A percentile compares a stretch with the other conserved stretches of the same genome.
phyloP scores from a whole-genome alignment of 2,113 vertebrate genomes.

The Cercocebus atys region DNA sequence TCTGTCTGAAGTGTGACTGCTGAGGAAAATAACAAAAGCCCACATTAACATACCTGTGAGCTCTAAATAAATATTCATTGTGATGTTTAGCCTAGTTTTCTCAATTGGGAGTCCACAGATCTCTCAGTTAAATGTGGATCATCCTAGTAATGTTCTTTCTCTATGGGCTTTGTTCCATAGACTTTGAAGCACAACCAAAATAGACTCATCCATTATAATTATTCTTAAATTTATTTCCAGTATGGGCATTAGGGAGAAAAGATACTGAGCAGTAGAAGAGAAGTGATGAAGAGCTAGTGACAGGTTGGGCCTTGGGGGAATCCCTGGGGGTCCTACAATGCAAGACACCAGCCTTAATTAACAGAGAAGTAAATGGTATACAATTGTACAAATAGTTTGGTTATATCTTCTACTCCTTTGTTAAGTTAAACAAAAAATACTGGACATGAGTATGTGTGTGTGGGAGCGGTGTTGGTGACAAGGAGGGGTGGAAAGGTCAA shows the following conservation, averaged over 20 bases:
- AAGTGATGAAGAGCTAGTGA: conserved; percentile 39
- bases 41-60: conserved; percentile 28
- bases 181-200: conserved; percentile 58
- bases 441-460: background rate
- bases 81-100: background rate
- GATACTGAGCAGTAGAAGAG: background rate
- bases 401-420: conserved; percentile 21
- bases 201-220: conserved; percentile 62
- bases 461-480: background rate
- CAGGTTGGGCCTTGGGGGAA: conserved; percentile 37
- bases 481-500: background rate
- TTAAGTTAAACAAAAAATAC: conserved; percentile 10
- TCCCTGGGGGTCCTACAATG: background rate
- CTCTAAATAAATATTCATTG: conserved; percentile 50
- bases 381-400: background rate
- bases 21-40: conserved; percentile 38
- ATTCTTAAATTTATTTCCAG: conserved; percentile 62
- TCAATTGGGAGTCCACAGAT: background rate
- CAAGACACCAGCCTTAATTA: conserved; percentile 54
- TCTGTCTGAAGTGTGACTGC: conserved; percentile 34
- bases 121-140: conserved; percentile 34
- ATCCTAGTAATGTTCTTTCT: conserved; percentile 14
- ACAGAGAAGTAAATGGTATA: conserved; percentile 1
- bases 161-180: conserved; percentile 35
- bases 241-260: conserved; percentile 52